These are phyloP conservation scores for Theristus sp. DNA, from an alignment of 2,888 invertebrate genomes.

Conservation along the genomic window DNA sequence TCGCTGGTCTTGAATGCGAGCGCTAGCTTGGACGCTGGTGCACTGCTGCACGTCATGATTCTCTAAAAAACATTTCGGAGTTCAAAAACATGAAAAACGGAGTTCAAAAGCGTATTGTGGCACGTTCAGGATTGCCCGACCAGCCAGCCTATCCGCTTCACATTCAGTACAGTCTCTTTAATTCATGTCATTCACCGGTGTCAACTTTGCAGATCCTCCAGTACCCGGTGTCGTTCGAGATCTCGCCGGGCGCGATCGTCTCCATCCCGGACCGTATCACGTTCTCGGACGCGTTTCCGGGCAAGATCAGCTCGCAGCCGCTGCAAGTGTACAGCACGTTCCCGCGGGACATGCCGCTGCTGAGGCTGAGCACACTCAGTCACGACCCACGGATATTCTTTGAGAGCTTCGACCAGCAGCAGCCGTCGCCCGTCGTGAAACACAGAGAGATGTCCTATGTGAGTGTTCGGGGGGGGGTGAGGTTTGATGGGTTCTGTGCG, in stretches of 20 bases:
- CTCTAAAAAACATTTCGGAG: no score
- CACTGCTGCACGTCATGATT: no score
- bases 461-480: constrained; percentile 1
- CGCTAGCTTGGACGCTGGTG: no score
- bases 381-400: constrained; percentile 44
- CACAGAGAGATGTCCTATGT: constrained; percentile 21
- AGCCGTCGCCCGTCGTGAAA: constrained; percentile 18
- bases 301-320: constrained; percentile 50
- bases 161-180: no score
- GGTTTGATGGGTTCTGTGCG: background rate
- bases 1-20: no score
- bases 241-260: constrained; percentile 53
- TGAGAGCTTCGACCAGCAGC: constrained; percentile 30
- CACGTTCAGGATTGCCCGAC: no score
- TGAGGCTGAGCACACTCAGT: constrained; percentile 44
- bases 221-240: constrained; percentile 51
- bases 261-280: constrained; percentile 48
- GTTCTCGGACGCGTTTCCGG: constrained; percentile 61
- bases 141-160: no score
- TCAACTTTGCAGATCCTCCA: constrained; percentile 31
- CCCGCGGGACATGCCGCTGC: constrained; percentile 48
- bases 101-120: no score
- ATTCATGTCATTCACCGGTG: no score
- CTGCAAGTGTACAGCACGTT: constrained; percentile 15
- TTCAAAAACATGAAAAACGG: no score